Percentiles rank a stretch among this genome's conserved stretches.
phyloP scores from a whole-genome alignment of 2,888 invertebrate genomes.

The Eupithecia vulgata region DNA sequence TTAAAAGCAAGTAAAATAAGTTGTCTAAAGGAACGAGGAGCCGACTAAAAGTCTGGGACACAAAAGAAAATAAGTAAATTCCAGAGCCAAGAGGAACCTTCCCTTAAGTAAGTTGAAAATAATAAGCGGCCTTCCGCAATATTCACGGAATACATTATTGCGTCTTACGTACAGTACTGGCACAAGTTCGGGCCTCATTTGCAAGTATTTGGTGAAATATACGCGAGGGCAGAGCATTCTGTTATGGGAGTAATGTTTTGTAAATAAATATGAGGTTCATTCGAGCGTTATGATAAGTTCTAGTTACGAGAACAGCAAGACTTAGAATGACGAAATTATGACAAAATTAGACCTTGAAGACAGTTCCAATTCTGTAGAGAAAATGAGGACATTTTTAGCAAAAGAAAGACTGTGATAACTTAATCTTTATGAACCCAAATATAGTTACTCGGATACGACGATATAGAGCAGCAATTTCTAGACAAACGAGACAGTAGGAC shows the following conservation, averaged over 20 bases:
- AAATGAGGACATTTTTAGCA: too few relatives aligned
- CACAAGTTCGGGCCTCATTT: conserved; percentile 36
- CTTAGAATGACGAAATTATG: not conserved
- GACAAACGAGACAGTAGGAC: conserved; percentile 40
- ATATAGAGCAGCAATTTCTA: conserved; percentile 19
- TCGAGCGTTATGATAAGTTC: not conserved
- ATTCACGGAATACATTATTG: conserved; percentile 79
- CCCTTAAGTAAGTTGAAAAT: conserved; percentile 75
- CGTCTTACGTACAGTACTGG: conserved; percentile 37
- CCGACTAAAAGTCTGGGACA: not conserved
- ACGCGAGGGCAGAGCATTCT: conserved; percentile 20
- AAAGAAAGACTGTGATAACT: not conserved
- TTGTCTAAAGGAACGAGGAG: not conserved
- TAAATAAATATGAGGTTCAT: not conserved
- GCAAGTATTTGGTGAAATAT: conserved; percentile 25
- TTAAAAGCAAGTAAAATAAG: not conserved
- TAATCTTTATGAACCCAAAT: not conserved
- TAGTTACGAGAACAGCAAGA: not conserved
- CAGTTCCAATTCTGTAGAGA: not conserved
- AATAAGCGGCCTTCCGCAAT: conserved; percentile 77
- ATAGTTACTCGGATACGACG: not conserved
- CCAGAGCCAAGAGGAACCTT: conserved; percentile 46
- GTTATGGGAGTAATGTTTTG: conserved; percentile 7
- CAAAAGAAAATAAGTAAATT: not conserved
- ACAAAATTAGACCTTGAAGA: not conserved